phyloP scores from a whole-genome alignment of 2,797 vertebrate genomes.

The Otus scops region DNA sequence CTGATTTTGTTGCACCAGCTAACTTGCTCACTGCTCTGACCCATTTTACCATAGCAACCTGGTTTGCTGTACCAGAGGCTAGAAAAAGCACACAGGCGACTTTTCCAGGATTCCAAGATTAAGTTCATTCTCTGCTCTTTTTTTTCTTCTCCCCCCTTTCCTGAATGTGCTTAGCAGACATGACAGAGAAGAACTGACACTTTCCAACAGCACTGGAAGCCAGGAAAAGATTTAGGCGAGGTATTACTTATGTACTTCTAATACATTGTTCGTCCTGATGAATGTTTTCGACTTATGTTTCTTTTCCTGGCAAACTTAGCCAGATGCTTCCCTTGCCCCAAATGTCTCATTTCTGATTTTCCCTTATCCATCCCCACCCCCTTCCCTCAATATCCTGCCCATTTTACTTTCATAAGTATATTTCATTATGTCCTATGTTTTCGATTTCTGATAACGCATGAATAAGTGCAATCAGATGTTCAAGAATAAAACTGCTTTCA shows the following conservation, averaged over 20 bases:
- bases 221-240: slow-evolving; percentile 33
- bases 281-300: neutral
- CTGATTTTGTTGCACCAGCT: slow-evolving; percentile 76
- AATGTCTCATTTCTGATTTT: neutral
- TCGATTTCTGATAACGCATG: neutral
- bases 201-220: slow-evolving; percentile 37
- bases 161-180: slow-evolving; percentile 38
- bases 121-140: slow-evolving; percentile 58
- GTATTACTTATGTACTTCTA: slow-evolving; percentile 12
- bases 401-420: neutral
- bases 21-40: slow-evolving; percentile 81
- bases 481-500: neutral
- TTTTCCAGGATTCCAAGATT: slow-evolving; percentile 73
- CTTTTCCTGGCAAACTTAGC: neutral
- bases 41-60: slow-evolving; percentile 88
- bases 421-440: neutral
- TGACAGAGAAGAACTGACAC: slow-evolving; percentile 10
- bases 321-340: neutral
- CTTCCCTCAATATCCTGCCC: neutral
- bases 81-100: slow-evolving; percentile 47
- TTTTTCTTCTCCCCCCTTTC: neutral
- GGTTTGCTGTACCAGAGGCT: slow-evolving; percentile 58
- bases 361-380: neutral
- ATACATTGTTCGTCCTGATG: neutral
- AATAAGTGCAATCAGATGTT: neutral